These are phyloP conservation scores for Omphaloscelis lunosa DNA, from an alignment of 2,888 invertebrate genomes.

Conservation along the genomic window DNA sequence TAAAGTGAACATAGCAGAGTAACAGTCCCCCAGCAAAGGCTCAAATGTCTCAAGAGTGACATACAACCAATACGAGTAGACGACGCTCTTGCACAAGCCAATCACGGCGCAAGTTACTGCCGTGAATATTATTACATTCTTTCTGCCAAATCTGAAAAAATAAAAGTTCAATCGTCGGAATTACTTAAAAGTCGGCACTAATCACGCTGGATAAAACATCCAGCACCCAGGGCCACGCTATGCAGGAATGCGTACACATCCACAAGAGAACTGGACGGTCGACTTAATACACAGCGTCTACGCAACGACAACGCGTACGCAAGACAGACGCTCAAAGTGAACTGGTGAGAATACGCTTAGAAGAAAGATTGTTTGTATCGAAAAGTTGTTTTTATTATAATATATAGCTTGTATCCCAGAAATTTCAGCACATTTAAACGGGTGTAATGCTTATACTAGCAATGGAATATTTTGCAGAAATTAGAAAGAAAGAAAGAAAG, in stretches of 20 bases:
- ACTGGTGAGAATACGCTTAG: background rate
- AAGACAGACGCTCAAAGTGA: background rate
- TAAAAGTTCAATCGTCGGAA: background rate
- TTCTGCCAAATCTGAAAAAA: slow-evolving; percentile 58
- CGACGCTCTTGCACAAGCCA: slow-evolving; percentile 55
- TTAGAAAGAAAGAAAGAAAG: no score
- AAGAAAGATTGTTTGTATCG: background rate
- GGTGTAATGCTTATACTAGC: background rate
- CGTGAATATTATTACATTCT: slow-evolving; percentile 43
- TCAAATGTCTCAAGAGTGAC: slow-evolving; percentile 68
- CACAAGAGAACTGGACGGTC: background rate
- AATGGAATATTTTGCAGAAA: slow-evolving; percentile 10
- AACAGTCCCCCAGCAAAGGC: slow-evolving; percentile 72
- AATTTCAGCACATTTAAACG: no score
- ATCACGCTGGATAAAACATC: background rate
- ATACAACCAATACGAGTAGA: slow-evolving; percentile 58
- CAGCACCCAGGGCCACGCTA: background rate
- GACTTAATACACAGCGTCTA: background rate
- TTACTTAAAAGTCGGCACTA: background rate
- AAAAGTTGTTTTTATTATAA: background rate
- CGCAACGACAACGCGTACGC: background rate
- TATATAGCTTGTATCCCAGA: background rate
- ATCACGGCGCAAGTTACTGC: slow-evolving; percentile 41
- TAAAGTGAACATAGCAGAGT: slow-evolving; percentile 72
- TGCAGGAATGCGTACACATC: background rate